These are phyloP conservation scores for Cetoscarus ocellatus DNA, from an alignment of 2,797 vertebrate species.

Conservation along the genomic window DNA sequence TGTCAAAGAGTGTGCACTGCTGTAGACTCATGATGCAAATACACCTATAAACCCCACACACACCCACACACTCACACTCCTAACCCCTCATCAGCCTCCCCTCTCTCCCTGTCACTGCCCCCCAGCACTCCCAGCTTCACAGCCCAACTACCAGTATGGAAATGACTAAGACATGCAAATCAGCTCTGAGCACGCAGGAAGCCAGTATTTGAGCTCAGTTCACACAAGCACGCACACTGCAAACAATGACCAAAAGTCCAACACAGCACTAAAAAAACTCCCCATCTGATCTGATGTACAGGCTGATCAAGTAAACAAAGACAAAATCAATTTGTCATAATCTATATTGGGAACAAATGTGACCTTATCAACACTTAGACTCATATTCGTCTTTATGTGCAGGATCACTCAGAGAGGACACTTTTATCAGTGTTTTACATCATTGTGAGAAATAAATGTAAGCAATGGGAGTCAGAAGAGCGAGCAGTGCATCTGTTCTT, in stretches of 20 bases:
- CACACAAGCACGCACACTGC: slow-evolving; percentile 12
- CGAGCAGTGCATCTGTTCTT: too few relatives aligned
- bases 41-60: slow-evolving; percentile 20
- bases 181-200: slow-evolving; percentile 77
- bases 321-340: too few relatives aligned
- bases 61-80: neutral
- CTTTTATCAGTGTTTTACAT: too few relatives aligned
- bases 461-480: too few relatives aligned
- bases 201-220: slow-evolving; percentile 50
- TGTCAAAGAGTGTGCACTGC: slow-evolving; percentile 67
- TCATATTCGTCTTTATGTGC: too few relatives aligned
- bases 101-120: slow-evolving; percentile 33
- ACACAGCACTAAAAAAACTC: neutral
- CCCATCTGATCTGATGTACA: too few relatives aligned
- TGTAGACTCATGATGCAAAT: slow-evolving; percentile 93
- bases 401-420: too few relatives aligned
- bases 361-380: too few relatives aligned
- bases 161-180: slow-evolving; percentile 97
- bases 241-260: slow-evolving; percentile 5
- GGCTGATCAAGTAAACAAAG: too few relatives aligned
- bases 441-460: too few relatives aligned
- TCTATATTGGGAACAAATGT: too few relatives aligned
- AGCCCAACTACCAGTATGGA: slow-evolving; percentile 94
- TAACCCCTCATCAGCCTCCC: neutral
- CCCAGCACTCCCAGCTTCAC: slow-evolving; percentile 48